phyloP scores from a whole-genome alignment of 2,888 invertebrate genomes.

The Drosophila borborema region DNA sequence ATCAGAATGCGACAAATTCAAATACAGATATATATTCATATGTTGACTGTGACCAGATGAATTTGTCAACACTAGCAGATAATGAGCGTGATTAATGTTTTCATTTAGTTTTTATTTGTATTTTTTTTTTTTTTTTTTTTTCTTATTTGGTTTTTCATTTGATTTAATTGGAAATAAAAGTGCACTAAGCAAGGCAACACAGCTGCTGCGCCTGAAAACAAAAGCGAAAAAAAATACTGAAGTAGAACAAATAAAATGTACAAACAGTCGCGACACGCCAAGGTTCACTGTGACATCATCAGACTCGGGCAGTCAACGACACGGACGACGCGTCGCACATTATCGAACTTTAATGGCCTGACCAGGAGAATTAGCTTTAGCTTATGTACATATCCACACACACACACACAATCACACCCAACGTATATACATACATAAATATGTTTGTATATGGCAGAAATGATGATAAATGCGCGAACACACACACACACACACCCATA shows the following conservation, averaged over 20 bases:
- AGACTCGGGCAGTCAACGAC: slow-evolving; percentile 72
- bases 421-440: not conserved
- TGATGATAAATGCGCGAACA: not conserved
- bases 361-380: slow-evolving; percentile 74
- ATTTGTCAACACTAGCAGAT: slow-evolving; percentile 55
- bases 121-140: not conserved
- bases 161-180: slow-evolving; percentile 67
- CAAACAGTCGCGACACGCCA: slow-evolving; percentile 53
- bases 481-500: not conserved
- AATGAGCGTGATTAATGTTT: slow-evolving; percentile 66
- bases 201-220: slow-evolving; percentile 14
- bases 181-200: slow-evolving; percentile 11
- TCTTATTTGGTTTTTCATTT: not conserved
- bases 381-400: slow-evolving; percentile 32
- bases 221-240: slow-evolving; percentile 1
- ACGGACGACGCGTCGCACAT: slow-evolving; percentile 70
- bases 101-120: slow-evolving; percentile 7
- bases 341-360: slow-evolving; percentile 80
- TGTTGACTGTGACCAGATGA: slow-evolving; percentile 25
- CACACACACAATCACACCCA: not conserved
- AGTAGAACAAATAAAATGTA: slow-evolving; percentile 32
- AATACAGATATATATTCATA: slow-evolving; percentile 21
- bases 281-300: slow-evolving; percentile 78
- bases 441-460: not conserved
- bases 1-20: slow-evolving; percentile 44